These are phyloP conservation scores for Lethocerus indicus DNA, from an alignment of 1,140 invertebrate species.

Conservation along the genomic window DNA sequence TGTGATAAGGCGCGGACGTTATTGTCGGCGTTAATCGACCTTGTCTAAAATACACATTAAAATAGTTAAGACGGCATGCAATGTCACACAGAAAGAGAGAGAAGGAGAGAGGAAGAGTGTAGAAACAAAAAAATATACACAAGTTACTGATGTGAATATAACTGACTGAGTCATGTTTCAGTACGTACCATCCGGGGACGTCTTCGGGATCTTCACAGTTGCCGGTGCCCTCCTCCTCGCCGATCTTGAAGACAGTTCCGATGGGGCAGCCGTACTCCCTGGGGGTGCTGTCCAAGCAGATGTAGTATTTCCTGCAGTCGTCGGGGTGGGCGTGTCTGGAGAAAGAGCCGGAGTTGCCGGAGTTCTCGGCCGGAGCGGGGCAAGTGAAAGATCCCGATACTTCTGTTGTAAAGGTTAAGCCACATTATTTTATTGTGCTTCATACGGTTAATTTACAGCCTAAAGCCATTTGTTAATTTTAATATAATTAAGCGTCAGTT, in stretches of 20 bases:
- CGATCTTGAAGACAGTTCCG: slow-evolving; percentile 90
- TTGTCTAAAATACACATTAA: too few relatives aligned
- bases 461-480: too few relatives aligned
- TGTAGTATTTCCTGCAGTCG: slow-evolving; percentile 90
- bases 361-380: slow-evolving; percentile 61
- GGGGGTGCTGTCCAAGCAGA: slow-evolving; percentile 74
- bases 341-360: slow-evolving; percentile 70
- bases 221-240: slow-evolving; percentile 67
- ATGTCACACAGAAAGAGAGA: too few relatives aligned
- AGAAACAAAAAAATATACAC: too few relatives aligned
- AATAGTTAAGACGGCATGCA: too few relatives aligned
- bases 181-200: slow-evolving; percentile 81
- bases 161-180: not conserved
- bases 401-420: slow-evolving; percentile 44
- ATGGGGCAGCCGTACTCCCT: slow-evolving; percentile 90
- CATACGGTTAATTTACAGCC: too few relatives aligned
- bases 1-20: too few relatives aligned
- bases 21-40: too few relatives aligned
- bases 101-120: too few relatives aligned
- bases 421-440: too few relatives aligned
- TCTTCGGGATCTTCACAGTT: slow-evolving; percentile 87
- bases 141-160: too few relatives aligned
- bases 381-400: slow-evolving; percentile 77
- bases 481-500: too few relatives aligned
- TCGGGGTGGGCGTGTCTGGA: slow-evolving; percentile 87